These are phyloP conservation scores for Brachionus rotundiformis DNA, from an alignment of 1,140 invertebrate genomes.

Conservation along the genomic window DNA sequence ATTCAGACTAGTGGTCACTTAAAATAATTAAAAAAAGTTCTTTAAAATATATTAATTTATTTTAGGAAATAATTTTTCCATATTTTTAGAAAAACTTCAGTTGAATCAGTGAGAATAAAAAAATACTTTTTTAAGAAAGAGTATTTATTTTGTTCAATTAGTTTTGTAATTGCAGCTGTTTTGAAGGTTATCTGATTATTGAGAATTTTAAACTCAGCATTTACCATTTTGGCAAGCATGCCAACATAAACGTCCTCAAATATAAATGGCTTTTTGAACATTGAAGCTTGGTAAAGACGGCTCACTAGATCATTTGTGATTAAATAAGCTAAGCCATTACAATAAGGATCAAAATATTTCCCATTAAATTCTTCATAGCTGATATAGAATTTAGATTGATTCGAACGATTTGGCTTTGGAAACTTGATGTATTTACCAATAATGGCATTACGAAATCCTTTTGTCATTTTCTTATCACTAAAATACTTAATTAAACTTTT, in stretches of 20 bases:
- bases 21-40: no score
- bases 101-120: no score
- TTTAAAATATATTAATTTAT: no score
- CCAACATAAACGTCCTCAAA: constrained; percentile 34
- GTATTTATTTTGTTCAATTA: no score
- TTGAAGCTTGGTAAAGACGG: neutral
- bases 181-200: no score
- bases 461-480: neutral
- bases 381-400: neutral
- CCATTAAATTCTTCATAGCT: neutral
- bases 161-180: no score
- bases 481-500: neutral
- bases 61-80: no score
- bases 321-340: neutral
- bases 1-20: no score
- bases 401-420: neutral
- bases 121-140: no score
- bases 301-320: neutral
- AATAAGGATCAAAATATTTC: neutral
- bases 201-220: neutral
- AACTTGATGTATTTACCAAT: neutral
- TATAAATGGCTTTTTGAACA: neutral
- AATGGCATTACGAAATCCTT: neutral
- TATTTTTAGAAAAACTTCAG: no score
- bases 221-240: neutral